Evolutionary conservation across 2,888 invertebrate species (phyloP), one percentile per base, ranked within the genome.

Genomic region (Tuberolachnus salignus): DNA sequence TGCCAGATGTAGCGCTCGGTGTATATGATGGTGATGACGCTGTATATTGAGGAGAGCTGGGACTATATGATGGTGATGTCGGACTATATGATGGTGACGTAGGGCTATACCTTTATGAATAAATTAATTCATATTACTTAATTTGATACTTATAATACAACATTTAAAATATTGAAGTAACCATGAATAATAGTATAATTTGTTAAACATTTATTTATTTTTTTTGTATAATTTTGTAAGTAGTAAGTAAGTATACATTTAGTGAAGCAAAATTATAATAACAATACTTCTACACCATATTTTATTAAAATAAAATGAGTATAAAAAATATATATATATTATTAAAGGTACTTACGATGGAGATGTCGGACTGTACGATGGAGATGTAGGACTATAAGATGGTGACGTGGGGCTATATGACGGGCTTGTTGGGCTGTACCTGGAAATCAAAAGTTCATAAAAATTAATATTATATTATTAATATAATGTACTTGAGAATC

Each of bases 61-160:
- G 92, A 0, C 89, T 88, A 82, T 91, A 91, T 53, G 88, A 88
- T 0, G 91, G 93, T 80, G 90, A 90, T 0, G 92, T 90, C 0
- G 94, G 94, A 1, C 92, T 91, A 84, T 93, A 94, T 34, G 89
- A 90, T 0, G 94, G 94, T 3, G 92, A 92, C 0, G 90, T 90
- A 0, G 92, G 94, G 0, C 90, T 88, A 84, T 93, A 94, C 46
- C 78, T 78, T 10, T 51, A 16, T 8, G n/a, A 16, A 34, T 34
- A 34, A 34, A n/a, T n/a, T n/a, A n/a, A n/a, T n/a, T 34, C 6
- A 34, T 34, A 34, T 3, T 34, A 34, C 6, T 34, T 34, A 34
- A 34, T 34, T 34, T 34, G 34, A 34, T 34, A 6, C 6, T 34
- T 34, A 34, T 34, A 34, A 34, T 34, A 34, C 34, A 34, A 4